Evolutionary conservation across 1,140 invertebrate genomes (phyloP).

Genomic region (Helicoverpa armigera): DNA sequence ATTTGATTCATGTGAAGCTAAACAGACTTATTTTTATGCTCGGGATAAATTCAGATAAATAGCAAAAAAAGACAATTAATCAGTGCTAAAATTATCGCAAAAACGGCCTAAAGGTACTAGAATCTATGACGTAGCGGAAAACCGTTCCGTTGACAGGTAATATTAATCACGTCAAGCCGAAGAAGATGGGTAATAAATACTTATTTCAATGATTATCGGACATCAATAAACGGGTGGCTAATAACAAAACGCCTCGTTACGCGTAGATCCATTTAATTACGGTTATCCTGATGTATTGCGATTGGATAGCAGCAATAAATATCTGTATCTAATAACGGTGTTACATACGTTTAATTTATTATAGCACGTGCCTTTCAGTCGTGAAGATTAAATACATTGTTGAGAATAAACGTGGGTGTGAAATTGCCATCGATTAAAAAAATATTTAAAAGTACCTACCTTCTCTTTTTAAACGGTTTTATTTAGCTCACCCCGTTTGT

Average conservation of each 20-base stretch:
- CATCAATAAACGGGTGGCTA: constrained; percentile 33
- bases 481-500: no score
- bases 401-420: no score
- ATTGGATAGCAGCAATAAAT: constrained; percentile 38
- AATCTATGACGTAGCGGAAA: constrained; percentile 19
- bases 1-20: no score
- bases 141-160: background rate
- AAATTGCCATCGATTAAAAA: no score
- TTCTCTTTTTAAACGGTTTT: no score
- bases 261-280: constrained; percentile 34
- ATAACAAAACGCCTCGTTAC: constrained; percentile 42
- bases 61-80: background rate
- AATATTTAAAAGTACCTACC: no score
- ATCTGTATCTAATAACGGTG: constrained; percentile 40
- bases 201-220: constrained; percentile 43
- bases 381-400: background rate
- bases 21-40: no score
- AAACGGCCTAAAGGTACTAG: background rate
- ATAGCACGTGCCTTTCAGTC: background rate
- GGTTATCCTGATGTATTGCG: constrained; percentile 41
- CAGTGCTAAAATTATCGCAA: background rate
- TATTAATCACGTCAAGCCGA: constrained; percentile 31
- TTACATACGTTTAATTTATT: constrained; percentile 41
- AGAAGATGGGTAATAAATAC: constrained; percentile 27
- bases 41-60: no score